Evolutionary conservation across 1,140 invertebrate species (phyloP).

Genomic region (Pentalonia nigronervosa): DNA sequence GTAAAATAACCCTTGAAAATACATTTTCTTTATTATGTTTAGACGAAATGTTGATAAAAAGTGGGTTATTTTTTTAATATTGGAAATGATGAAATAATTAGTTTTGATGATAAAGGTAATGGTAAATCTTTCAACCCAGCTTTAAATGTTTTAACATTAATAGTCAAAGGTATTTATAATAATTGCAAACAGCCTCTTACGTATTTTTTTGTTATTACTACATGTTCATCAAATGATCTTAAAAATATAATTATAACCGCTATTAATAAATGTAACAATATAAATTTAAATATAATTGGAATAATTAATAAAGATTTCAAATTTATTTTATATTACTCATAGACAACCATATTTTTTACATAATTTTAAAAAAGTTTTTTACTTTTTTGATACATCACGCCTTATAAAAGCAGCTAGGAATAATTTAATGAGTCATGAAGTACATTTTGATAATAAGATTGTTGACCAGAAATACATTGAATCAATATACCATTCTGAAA

Average conservation of each 20-base stretch:
- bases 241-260: no score
- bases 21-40: conserved; percentile 9
- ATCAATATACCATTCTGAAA: not conserved
- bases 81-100: conserved; percentile 19
- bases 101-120: conserved; percentile 11
- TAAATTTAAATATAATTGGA: no score
- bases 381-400: not conserved
- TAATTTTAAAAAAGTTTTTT: not conserved
- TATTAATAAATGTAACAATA: no score
- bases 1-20: not conserved
- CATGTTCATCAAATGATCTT: no score
- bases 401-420: not conserved
- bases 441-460: not conserved
- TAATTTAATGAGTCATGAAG: conserved; percentile 8
- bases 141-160: conserved; percentile 5
- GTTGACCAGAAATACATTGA: not conserved
- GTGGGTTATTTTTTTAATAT: conserved; percentile 13
- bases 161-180: not conserved
- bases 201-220: no score
- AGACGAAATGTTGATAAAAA: not conserved
- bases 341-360: not conserved
- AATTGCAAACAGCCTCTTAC: no score
- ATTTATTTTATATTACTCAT: not conserved
- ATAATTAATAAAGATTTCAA: no score
- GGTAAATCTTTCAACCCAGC: not conserved